These are phyloP conservation scores for Furcifer pardalis DNA, from an alignment of 2,797 vertebrate genomes.

Conservation along the genomic window DNA sequence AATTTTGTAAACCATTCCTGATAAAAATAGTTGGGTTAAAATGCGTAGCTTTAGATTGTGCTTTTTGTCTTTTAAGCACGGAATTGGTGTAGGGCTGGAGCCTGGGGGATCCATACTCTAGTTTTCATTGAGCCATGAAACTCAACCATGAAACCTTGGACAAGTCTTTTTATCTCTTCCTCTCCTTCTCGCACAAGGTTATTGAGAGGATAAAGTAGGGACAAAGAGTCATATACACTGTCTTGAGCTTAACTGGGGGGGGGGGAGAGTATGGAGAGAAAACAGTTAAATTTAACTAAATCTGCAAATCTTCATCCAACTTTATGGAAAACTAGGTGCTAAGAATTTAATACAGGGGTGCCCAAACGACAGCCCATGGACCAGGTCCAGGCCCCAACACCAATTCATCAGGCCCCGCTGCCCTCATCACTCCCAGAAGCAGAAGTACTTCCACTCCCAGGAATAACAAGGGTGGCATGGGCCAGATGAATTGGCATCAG, in stretches of 20 bases:
- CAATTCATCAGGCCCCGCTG: too few species aligned
- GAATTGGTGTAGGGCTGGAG: background rate
- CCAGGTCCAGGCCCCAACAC: too few species aligned
- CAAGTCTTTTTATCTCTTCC: background rate
- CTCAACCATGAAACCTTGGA: background rate
- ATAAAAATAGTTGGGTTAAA: background rate
- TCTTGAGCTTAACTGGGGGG: background rate
- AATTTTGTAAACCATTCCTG: background rate
- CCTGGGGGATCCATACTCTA: background rate
- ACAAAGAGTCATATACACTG: background rate
- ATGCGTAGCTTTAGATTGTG: background rate
- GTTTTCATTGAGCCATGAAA: background rate
- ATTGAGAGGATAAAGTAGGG: background rate
- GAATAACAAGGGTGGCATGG: too few species aligned
- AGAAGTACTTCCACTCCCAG: too few species aligned
- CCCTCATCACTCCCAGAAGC: too few species aligned
- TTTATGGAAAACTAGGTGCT: background rate
- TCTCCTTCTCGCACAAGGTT: background rate
- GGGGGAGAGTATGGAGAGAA: background rate
- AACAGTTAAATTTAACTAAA: background rate
- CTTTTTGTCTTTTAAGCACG: background rate
- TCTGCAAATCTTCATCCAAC: background rate
- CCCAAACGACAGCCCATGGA: too few species aligned
- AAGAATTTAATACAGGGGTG: background rate
- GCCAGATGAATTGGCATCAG: too few species aligned